Evolutionary conservation across 1,140 invertebrate genomes (phyloP), one percentile per base, ranked within the genome.

Genomic region (Zaprionus lachaisei): DNA sequence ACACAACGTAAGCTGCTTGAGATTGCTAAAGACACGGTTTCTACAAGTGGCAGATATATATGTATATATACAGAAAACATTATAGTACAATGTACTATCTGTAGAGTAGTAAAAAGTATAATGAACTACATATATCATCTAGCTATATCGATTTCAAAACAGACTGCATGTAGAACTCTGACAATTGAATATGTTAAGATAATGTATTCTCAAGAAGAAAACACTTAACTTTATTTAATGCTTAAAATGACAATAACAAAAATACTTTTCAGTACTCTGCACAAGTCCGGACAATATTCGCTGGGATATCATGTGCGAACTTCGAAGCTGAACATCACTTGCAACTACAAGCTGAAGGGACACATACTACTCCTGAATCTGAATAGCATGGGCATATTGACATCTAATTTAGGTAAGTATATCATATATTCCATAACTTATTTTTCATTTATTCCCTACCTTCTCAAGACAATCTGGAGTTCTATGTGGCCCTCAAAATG

Each of bases 381-480:
- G 2, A 79, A 79, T 17, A 74, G 77, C 44, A 17, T 55, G n/a
- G 77, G 77, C 5, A 41, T 55, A 17, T 26, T 79, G 4, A 69
- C 12, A 2, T 11, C 72, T 6, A 62, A 66, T 0, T 14, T 79
- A 62, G 61, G 77, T 75, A 6, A 66, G 76, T 51, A 31, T 11
- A 20, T 17, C 4, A 0, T 24, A 37, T 15, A 1, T 0, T 12
- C 24, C 0, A 15, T 14, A 12, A 38, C 22, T n/a, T 12, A 58
- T 47, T 20, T 34, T 14, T 2, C 24, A n/a, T 20, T 37, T 75
- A 11, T 38, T 56, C 41, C 38, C 14, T n/a, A 17, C 7, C 12
- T 15, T 38, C 67, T 77, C 0, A 41, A 82, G 80, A 70, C 17
- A 72, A 80, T 28, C 41, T 80, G 61, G 78, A 77, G 31, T 77